phyloP scores from a whole-genome alignment of 2,888 invertebrate genomes.

The Xanthia icteritia region DNA sequence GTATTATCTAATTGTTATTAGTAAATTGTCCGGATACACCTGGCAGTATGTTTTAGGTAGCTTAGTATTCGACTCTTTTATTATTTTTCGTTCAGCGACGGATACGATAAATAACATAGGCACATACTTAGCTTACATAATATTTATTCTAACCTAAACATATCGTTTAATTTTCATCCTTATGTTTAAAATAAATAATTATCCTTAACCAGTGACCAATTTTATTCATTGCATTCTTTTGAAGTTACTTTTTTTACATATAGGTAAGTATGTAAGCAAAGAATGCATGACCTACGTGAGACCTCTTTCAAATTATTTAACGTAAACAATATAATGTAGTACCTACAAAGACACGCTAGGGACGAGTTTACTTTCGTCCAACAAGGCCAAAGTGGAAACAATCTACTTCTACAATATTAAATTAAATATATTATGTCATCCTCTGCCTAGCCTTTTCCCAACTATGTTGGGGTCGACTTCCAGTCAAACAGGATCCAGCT shows the following conservation, averaged over 20 bases:
- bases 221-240: background rate
- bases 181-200: background rate
- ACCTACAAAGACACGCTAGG: background rate
- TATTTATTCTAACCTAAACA: background rate
- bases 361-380: slow-evolving; percentile 21
- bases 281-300: slow-evolving; percentile 9
- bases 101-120: background rate
- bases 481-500: background rate
- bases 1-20: slow-evolving; percentile 57
- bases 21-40: slow-evolving; percentile 48
- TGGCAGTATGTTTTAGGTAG: slow-evolving; percentile 16
- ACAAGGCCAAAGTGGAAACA: slow-evolving; percentile 10
- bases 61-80: slow-evolving; percentile 1
- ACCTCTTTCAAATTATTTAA: slow-evolving; percentile 26
- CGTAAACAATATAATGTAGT: background rate
- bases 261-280: background rate
- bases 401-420: slow-evolving; percentile 5
- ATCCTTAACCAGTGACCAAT: background rate
- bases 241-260: background rate
- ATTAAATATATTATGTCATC: background rate
- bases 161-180: background rate
- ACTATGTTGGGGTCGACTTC: background rate
- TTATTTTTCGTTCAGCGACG: background rate
- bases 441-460: background rate
- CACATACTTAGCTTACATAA: background rate